Base-by-base conservation (phyloP, 2,113 vertebrate species). In the Anthoscopus minutus region DNA sequence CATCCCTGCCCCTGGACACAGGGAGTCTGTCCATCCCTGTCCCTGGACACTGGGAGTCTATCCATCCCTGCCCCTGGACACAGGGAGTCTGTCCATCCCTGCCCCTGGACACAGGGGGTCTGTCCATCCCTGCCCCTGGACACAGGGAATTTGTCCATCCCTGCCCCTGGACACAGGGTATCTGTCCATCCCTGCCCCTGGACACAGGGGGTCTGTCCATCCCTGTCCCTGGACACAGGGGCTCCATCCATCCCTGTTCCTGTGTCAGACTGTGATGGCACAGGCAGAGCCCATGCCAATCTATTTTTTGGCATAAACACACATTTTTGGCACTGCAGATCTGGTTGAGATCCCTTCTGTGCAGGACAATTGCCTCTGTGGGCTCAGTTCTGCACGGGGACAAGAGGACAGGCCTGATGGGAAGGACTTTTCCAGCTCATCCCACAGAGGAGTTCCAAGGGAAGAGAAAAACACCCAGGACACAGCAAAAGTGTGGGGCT, bases 11-110 rank as follows among this genome's bases (percentile, higher is more conserved):
- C 28, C 22, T 45, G 42, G 21, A 2, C 28, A 44, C 10, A 11
- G 13, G 21, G 19, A 1, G 2, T 50, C 10, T 1, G 1, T 42
- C 76, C 58, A 64, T 4, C 9, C 38, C 37, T 1, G 0, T 12
- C 7, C 57, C 45, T 25, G 28, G 44, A 7, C 13, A 77, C 22
- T 15, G 9, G 33, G 15, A 1, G 3, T 15, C 33, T 1, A 1
- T 50, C 45, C 74, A 50, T 1, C 9, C 58, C 47, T 5, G 14
- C 18, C 5, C 19, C n/a, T 35, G n/a, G 33, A 8, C 24, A 45
- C 40, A 28, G 33, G 24, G 53, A 3, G 20, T 13, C 8, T 4
- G 4, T n/a, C 40, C 38, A n/a, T 2, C 5, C 17, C 31, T 2
- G 1, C 12, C 5, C 53, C 53, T 28, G 53, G n/a, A 6, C 13